phyloP scores from a whole-genome alignment of 2,797 vertebrate genomes.

The Artibeus lituratus region DNA sequence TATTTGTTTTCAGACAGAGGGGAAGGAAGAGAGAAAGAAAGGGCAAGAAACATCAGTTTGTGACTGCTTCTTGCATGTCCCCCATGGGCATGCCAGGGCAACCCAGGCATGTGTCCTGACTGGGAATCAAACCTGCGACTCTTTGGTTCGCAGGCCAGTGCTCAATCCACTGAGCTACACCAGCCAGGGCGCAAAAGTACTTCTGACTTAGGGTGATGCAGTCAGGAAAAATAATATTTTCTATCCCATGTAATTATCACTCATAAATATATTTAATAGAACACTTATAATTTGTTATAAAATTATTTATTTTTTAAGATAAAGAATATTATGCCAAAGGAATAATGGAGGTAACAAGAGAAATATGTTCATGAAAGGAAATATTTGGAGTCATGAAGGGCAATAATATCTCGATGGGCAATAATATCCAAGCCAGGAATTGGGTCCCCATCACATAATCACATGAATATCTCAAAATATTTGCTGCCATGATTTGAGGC shows the following conservation, averaged over 20 bases:
- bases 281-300: neutral
- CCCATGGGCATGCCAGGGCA: too few relatives aligned
- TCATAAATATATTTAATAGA: neutral
- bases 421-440: neutral
- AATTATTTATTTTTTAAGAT: conserved; percentile 28
- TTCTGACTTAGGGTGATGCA: neutral
- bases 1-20: too few relatives aligned
- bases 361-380: neutral
- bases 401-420: neutral
- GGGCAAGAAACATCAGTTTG: too few relatives aligned
- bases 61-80: too few relatives aligned
- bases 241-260: conserved; percentile 1
- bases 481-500: neutral
- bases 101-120: too few relatives aligned
- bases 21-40: too few relatives aligned
- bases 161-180: too few relatives aligned
- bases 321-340: neutral
- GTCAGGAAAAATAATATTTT: neutral
- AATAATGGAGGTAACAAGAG: neutral
- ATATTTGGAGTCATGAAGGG: neutral
- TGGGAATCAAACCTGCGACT: too few relatives aligned
- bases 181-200: too few relatives aligned
- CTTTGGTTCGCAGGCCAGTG: too few relatives aligned
- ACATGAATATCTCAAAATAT: conserved; percentile 27
- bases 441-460: neutral